Percentiles rank a stretch among this genome's conserved stretches.
Conservation (phyloP, 2,113 vertebrate species). For the Polypterus senegalus region DNA sequence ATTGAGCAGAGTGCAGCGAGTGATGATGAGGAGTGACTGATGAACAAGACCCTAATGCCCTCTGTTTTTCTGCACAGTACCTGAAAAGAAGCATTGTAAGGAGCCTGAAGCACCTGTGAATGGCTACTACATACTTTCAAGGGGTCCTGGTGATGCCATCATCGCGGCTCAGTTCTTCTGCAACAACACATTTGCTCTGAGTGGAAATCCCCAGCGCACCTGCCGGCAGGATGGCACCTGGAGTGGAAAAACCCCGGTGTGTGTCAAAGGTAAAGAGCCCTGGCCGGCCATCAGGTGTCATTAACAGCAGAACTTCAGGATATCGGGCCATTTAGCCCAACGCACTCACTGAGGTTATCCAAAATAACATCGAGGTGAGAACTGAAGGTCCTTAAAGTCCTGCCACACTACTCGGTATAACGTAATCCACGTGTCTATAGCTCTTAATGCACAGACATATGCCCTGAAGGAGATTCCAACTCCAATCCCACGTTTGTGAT, state of each 20-base stretch:
- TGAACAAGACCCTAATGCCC: too few relatives aligned
- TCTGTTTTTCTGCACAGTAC: constrained; percentile 38
- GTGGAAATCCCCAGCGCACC: constrained; percentile 66
- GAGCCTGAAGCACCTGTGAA: constrained; percentile 66
- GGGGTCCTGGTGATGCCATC: constrained; percentile 66
- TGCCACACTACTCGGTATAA: too few relatives aligned
- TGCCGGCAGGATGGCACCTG: constrained; percentile 76
- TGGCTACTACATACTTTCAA: constrained; percentile 76
- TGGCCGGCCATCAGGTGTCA: background rate
- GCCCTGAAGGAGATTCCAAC: too few relatives aligned
- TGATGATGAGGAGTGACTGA: too few relatives aligned
- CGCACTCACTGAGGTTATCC: too few relatives aligned
- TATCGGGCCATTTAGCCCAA: constrained; percentile 9
- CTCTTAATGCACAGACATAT: too few relatives aligned
- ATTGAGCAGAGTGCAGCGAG: too few relatives aligned
- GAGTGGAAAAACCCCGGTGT: constrained; percentile 78
- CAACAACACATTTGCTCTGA: constrained; percentile 73
- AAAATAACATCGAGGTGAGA: too few relatives aligned
- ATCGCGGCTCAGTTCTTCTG: constrained; percentile 81
- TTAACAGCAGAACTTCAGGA: constrained; percentile 1
- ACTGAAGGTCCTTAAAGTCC: too few relatives aligned
- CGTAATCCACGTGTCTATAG: too few relatives aligned
- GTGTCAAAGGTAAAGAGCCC: constrained; percentile 68
- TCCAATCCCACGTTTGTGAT: too few relatives aligned
- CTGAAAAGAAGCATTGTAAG: constrained; percentile 65